Evolutionary conservation across 2,113 vertebrate genomes (phyloP), one percentile per base, ranked within the genome.

Genomic region (Esox niger): DNA sequence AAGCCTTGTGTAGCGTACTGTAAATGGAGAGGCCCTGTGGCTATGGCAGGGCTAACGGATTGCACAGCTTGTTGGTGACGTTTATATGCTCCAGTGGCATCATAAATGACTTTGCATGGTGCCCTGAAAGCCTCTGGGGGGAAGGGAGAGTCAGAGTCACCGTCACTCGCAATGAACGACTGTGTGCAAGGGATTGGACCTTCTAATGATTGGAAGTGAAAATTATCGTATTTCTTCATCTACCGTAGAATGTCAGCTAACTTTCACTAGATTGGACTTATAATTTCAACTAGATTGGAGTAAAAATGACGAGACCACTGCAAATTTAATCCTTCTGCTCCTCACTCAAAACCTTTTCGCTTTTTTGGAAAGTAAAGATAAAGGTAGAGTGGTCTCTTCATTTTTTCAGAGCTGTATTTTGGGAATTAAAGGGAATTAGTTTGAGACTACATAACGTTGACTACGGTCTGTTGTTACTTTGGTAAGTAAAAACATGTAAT

Each of bases 81-180:
- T 84, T 83, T 78, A 78, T 75, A 79, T 71, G 73, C 79, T 77
- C 67, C 73, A 82, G 20, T 72, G 75, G 70, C 43, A 46, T 75
- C 66, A 52, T 73, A 79, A 82, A 79, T 62, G 64, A 78, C 11
- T 72, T 73, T 54, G 75, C 74, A 59, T 6, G 33, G 61, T 30
- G 66, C 75, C 21, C 52, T 57, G 66, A 6, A 70, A 33, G 46
- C 70, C 64, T 62, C 23, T 56, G 23, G 58, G 27, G 32, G 56
- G 27, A 49, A 57, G 55, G 55, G 11, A 29, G 55, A 6, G 26
- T 26, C 55, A 57, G 26, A 27, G 23, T 27, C 21, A 21, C n/a
- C 23, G 8, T 21, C 52, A 43, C 38, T 43, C 23, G 13, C 10
- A 15, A 26, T 10, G 25, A 26, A 4, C 29, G 30, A 58, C 27